Base-by-base conservation (phyloP, 2,888 invertebrate genomes). In the Pristionchus maxplancki region DNA sequence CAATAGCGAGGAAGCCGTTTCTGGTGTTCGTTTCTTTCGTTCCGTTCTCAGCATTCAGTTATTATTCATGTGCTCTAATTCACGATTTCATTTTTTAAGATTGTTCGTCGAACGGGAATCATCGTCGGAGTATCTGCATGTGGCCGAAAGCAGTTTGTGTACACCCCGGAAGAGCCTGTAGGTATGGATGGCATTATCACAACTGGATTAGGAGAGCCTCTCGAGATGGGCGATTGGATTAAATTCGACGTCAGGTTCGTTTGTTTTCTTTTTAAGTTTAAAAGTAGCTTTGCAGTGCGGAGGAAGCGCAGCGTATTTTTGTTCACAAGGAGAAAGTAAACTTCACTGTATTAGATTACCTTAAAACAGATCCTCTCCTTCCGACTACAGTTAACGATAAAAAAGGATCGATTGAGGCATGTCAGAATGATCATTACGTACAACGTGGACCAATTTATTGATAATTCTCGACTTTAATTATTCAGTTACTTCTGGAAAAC, bases 151-250 rank as follows among this genome's bases (percentile, higher is more conserved):
- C 48, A 31, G 13, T 81, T 28, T 28, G 81, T 81, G n/a, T 81
- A 31, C 48, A 81, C 81, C 9, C 81, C 81, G 48, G 81, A 81
- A 40, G 81, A 81, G 28, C 81, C 81, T 8, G 48, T 81, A 15
- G 81, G 50, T 3, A 81, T 28, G 81, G 81, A 81, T 48, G 81
- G 81, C 6, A 24, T 15, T 13, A 24, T 81, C 20, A 9, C 28
- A 8, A 17, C 48, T 48, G 81, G 81, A 44, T 15, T 20, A 20
- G 81, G 81, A 28, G 81, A 81, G 20, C 48, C 28, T 40, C 24
- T 81, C 48, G 48, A 81, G 31, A 15, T 81, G 48, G 81, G 81
- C n/a, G 81, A 81, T 31, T 81, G 81, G 81, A 81, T 81, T 28
- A 81, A 81, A 40, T 81, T 81, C 31, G 50, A 44, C 11, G 81